Evolutionary conservation across 1,140 invertebrate species (phyloP), one percentile per base, ranked within the genome.

Genomic region (Heliconius hermathena): DNA sequence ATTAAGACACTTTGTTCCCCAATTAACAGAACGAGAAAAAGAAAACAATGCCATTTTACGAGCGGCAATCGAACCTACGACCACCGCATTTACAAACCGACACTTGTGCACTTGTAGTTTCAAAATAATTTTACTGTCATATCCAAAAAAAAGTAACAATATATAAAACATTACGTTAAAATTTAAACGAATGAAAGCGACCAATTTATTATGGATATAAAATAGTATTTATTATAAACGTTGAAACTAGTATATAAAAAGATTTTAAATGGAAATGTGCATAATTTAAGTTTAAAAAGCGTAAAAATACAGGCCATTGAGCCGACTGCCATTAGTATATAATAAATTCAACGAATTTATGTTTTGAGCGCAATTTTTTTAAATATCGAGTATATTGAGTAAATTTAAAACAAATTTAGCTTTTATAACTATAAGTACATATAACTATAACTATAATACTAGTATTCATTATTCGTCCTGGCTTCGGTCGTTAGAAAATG

Each of bases 251-350:
- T 66, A 66, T 70, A 76, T 76, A 76, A 76, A 76, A 76, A 76
- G 38, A n/a, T 46, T 70, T 16, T 18, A 76, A 70, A 71, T n/a
- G 74, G 22, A 22, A 74, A 76, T 76, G 66, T 71, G 38, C 74
- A 76, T 76, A 76, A 76, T 76, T 76, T 76, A 76, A 11, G 74
- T 76, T 76, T 66, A 76, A 76, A 76, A 76, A 60, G 74, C 74
- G 74, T 76, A 76, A 76, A 76, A 76, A 71, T 41, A 76, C 60
- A 70, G 74, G 66, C 74, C 74, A 76, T 33, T 46, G 74, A 76
- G 60, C 38, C 29, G 54, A 52, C 22, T 9, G 74, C 74, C 66
- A 46, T 70, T 76, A 70, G 74, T 76, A 70, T 76, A 54, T 60
- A 75, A 75, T 75, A 76, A 76, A 76, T 41, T 71, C 60, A 76